A percentile compares a stretch with the other conserved stretches of the same genome.
Evolutionary conservation across 2,888 invertebrate genomes (phyloP).

Genomic region (Chrysotoxum bicinctum): DNA sequence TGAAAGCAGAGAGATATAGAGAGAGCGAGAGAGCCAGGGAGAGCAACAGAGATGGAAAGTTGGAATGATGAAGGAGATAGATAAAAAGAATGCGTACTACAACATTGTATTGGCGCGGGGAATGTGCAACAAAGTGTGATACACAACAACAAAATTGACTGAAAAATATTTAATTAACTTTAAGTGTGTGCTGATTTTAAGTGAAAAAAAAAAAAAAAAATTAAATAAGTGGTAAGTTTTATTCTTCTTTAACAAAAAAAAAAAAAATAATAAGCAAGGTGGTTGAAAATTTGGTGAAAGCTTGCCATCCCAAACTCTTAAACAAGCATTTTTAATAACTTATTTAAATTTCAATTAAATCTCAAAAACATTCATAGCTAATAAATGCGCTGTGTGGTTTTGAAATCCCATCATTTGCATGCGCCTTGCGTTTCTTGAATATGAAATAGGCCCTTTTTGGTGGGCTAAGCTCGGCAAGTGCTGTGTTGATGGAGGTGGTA

Average conservation of each 20-base stretch:
- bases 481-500: constrained; percentile 4
- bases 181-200: constrained; percentile 4
- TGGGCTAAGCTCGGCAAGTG: background rate
- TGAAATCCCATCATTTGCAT: background rate
- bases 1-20: background rate
- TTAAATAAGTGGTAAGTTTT: constrained; percentile 52
- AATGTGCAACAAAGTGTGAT: constrained; percentile 64
- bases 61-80: background rate
- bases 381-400: background rate
- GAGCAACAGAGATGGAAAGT: background rate
- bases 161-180: background rate
- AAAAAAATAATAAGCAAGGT: background rate
- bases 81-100: constrained; percentile 20
- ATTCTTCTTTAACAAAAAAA: background rate
- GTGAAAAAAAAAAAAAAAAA: constrained; percentile 13
- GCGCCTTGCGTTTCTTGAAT: background rate
- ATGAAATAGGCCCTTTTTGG: constrained; percentile 27
- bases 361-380: constrained; percentile 34
- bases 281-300: constrained; percentile 19
- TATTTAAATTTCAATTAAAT: constrained; percentile 71
- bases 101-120: constrained; percentile 45
- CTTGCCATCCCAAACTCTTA: background rate
- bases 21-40: too few relatives aligned
- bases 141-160: constrained; percentile 19
- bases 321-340: constrained; percentile 23